Evolutionary conservation across 1,140 invertebrate species (phyloP).

Genomic region (Sinonovacula constricta): DNA sequence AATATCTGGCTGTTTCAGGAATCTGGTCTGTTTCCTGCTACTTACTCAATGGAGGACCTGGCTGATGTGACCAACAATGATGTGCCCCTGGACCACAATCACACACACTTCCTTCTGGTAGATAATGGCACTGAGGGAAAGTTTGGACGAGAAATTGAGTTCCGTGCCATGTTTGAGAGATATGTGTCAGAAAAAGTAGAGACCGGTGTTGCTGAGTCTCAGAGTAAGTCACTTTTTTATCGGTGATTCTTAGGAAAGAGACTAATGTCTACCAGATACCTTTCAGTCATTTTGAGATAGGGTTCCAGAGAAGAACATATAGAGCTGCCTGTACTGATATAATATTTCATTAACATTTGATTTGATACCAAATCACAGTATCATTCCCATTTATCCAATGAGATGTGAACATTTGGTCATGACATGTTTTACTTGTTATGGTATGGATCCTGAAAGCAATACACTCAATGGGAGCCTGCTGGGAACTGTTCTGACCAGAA

Average conservation of each 20-base stretch:
- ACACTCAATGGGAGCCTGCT: no score
- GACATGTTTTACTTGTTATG: no score
- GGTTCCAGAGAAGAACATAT: no score
- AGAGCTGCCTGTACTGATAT: no score
- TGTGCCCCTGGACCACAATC: conserved; percentile 76
- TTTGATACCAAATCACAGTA: no score
- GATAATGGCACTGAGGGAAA: conserved; percentile 76
- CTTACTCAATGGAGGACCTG: conserved; percentile 61
- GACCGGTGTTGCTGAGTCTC: conserved; percentile 61
- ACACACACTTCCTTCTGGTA: conserved; percentile 79
- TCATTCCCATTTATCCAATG: no score
- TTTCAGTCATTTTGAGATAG: not conserved
- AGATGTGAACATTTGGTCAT: no score
- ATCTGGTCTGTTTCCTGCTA: conserved; percentile 61
- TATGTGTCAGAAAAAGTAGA: conserved; percentile 71
- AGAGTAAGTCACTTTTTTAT: conserved; percentile 51
- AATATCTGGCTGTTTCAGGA: conserved; percentile 14
- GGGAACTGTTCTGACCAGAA: no score
- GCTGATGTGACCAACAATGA: conserved; percentile 19
- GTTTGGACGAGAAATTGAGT: conserved; percentile 76
- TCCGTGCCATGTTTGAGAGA: conserved; percentile 72
- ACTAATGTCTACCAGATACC: not conserved
- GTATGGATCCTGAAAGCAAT: no score
- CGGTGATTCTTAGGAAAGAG: not conserved
- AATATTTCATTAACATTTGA: no score